Conservation (phyloP, 2,888 invertebrate genomes). For the Ametastegia equiseti region DNA sequence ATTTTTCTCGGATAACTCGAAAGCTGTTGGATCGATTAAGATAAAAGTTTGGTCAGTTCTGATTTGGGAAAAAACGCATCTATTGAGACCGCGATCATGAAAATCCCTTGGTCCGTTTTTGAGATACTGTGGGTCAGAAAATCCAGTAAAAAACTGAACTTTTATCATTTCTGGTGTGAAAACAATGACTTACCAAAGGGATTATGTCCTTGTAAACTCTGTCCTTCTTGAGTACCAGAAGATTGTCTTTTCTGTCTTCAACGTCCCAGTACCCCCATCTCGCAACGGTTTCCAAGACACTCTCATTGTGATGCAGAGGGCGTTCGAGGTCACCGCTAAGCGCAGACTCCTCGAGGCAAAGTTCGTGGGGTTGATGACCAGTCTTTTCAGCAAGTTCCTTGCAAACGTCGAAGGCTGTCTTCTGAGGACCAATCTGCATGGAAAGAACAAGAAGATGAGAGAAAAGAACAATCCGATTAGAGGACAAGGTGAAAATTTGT, state of each 20-base stretch:
- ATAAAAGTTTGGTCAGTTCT: too few species aligned
- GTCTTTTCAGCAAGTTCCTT: constrained; percentile 84
- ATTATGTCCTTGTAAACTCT: constrained; percentile 72
- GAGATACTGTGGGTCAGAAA: too few species aligned
- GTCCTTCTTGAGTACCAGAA: constrained; percentile 81
- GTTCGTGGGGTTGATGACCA: constrained; percentile 81
- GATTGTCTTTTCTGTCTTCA: constrained; percentile 90
- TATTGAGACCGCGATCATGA: too few species aligned
- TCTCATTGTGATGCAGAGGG: constrained; percentile 87
- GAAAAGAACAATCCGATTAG: neutral
- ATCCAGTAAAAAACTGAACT: too few species aligned
- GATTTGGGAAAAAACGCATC: too few species aligned
- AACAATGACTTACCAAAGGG: constrained; percentile 71
- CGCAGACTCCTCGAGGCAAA: constrained; percentile 89
- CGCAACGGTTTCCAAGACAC: constrained; percentile 83
- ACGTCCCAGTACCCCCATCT: constrained; percentile 95
- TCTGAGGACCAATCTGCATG: constrained; percentile 86
- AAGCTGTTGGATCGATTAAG: too few species aligned
- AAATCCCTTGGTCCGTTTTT: too few species aligned
- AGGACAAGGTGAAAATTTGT: neutral
- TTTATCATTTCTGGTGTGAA: too few species aligned
- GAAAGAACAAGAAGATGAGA: neutral
- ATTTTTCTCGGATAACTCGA: too few species aligned
- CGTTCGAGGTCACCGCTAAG: constrained; percentile 86
- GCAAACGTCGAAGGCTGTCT: constrained; percentile 87